Evolutionary conservation across 1,140 invertebrate genomes (phyloP).

Genomic region (Eumeta japonica): DNA sequence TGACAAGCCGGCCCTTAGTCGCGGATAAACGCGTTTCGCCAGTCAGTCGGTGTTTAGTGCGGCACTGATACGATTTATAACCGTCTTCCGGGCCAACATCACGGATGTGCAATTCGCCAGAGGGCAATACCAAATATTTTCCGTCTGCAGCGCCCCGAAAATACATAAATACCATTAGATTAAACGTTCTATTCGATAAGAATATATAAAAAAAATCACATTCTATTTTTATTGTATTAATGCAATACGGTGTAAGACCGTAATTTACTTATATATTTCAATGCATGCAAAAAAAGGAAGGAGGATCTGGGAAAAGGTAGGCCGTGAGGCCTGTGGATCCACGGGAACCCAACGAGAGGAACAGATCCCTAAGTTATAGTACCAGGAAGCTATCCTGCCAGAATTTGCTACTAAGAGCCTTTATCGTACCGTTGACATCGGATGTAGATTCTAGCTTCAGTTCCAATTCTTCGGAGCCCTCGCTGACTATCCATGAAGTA

Average conservation of each 20-base stretch:
- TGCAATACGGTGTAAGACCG: conserved; percentile 39
- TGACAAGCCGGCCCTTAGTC: conserved; percentile 89
- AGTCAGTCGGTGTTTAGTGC: conserved; percentile 90
- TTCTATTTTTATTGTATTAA: background rate
- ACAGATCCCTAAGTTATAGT: conserved; percentile 26
- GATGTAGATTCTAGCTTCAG: conserved; percentile 61
- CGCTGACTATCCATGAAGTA: conserved; percentile 80
- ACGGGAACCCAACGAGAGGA: conserved; percentile 35
- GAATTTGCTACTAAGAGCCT: conserved; percentile 11
- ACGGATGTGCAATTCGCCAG: conserved; percentile 89
- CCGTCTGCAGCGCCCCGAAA: no score
- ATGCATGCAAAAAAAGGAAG: conserved; percentile 52
- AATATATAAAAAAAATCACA: conserved; percentile 18
- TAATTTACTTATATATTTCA: conserved; percentile 44
- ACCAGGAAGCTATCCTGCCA: conserved; percentile 8
- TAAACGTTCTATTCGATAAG: no score
- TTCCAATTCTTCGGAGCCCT: conserved; percentile 47
- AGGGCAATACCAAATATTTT: conserved; percentile 90
- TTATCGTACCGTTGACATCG: conserved; percentile 67
- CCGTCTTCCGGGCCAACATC: conserved; percentile 92
- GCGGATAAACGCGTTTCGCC: conserved; percentile 90
- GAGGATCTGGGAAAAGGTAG: conserved; percentile 51
- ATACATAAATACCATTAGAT: no score
- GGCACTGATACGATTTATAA: conserved; percentile 90
- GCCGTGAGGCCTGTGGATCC: conserved; percentile 60